Percentiles rank a stretch among this genome's conserved stretches.
These are phyloP conservation scores for Harpagifer antarcticus DNA, from an alignment of 2,797 vertebrate species.

Conservation along the genomic window DNA sequence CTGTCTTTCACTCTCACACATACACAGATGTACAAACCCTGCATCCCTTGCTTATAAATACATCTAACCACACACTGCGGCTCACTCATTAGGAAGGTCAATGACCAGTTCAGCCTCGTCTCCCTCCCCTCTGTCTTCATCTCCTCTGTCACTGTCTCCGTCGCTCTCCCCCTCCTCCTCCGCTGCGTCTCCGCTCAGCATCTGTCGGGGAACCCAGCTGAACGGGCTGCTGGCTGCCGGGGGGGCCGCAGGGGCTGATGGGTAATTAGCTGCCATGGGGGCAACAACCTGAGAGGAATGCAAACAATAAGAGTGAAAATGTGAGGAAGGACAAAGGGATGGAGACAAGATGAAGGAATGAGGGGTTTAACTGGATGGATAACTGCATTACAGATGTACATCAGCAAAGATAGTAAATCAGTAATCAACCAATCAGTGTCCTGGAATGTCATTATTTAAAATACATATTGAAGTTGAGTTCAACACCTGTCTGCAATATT, in stretches of 20 bases:
- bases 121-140: conserved; percentile 91
- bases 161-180: conserved; percentile 91
- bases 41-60: conserved; percentile 29
- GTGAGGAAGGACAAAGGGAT: neutral
- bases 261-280: conserved; percentile 82
- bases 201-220: conserved; percentile 92
- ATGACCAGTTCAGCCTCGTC: conserved; percentile 93
- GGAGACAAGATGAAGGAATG: conserved; percentile 7
- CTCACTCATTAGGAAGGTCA: conserved; percentile 92
- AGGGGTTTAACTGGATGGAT: conserved; percentile 11
- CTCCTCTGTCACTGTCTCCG: conserved; percentile 83
- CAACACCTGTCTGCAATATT: neutral
- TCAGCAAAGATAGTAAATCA: conserved; percentile 26
- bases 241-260: conserved; percentile 72
- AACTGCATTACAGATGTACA: conserved; percentile 24
- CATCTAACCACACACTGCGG: conserved; percentile 31
- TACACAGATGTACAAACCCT: conserved; percentile 11
- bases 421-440: conserved; percentile 1
- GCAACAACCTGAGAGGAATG: conserved; percentile 78
- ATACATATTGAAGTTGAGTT: neutral
- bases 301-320: conserved; percentile 2
- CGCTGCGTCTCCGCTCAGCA: conserved; percentile 90
- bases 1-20: neutral
- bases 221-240: conserved; percentile 80
- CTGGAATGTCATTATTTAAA: neutral